These are phyloP conservation scores for Carettochelys insculpta DNA, from an alignment of 2,113 vertebrate species.

Conservation along the genomic window DNA sequence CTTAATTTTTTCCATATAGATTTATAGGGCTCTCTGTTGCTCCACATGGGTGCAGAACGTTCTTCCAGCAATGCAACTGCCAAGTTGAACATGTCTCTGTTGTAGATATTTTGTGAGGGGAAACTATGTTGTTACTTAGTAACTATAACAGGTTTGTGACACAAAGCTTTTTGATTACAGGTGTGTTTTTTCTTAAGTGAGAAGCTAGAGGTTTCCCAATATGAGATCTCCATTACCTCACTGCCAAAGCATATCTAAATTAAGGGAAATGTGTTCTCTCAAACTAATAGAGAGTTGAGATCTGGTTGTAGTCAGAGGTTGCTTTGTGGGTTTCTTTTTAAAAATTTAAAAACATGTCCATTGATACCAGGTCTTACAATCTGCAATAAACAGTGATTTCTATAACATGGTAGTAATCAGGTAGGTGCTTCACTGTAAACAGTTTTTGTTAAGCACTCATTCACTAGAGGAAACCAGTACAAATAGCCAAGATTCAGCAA, in stretches of 20 bases:
- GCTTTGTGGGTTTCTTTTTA: not conserved
- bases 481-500: not conserved
- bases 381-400: not conserved
- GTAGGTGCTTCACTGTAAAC: not conserved
- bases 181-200: not conserved
- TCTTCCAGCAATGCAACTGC: not conserved
- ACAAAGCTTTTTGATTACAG: not conserved
- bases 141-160: not conserved
- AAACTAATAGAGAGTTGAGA: not conserved
- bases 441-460: not conserved
- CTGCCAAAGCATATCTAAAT: not conserved
- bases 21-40: not conserved
- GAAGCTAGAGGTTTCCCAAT: not conserved
- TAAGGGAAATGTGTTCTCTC: not conserved
- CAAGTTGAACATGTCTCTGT: not conserved
- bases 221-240: not conserved
- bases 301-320: not conserved
- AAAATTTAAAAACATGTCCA: not conserved
- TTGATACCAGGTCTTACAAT: fast-evolving
- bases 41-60: not conserved
- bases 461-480: not conserved
- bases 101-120: not conserved
- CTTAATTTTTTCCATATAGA: not conserved
- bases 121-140: not conserved
- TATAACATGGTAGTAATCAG: not conserved